Evolutionary conservation across 2,888 invertebrate species (phyloP).

Genomic region (Lithophane ornitopus): DNA sequence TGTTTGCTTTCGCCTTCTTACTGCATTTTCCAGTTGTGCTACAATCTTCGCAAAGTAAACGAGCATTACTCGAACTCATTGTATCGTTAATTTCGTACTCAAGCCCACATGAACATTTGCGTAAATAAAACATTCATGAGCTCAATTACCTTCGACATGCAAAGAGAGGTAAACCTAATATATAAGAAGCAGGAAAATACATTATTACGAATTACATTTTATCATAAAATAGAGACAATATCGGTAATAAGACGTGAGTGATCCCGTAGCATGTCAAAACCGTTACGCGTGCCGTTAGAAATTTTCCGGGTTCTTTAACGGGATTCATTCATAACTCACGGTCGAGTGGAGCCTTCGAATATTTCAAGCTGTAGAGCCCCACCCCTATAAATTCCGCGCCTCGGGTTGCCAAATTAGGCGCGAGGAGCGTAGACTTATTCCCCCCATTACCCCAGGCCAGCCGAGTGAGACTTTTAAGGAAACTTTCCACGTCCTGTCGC

Average conservation of each 20-base stretch:
- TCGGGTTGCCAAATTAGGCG: slow-evolving; percentile 91
- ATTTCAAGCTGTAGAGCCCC: slow-evolving; percentile 88
- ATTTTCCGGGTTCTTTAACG: slow-evolving; percentile 90
- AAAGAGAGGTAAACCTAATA: slow-evolving; percentile 40
- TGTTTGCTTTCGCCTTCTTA: slow-evolving; percentile 66
- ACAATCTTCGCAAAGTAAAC: slow-evolving; percentile 39
- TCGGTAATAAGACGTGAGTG: slow-evolving; percentile 63
- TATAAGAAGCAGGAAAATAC: slow-evolving; percentile 23
- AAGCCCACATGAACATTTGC: slow-evolving; percentile 41
- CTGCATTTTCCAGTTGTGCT: slow-evolving; percentile 53
- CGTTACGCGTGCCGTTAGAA: slow-evolving; percentile 83
- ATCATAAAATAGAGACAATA: slow-evolving; percentile 57
- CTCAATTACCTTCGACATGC: slow-evolving; percentile 55
- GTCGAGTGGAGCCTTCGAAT: slow-evolving; percentile 89
- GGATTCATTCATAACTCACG: slow-evolving; percentile 91
- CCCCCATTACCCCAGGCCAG: slow-evolving; percentile 82
- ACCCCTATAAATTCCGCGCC: slow-evolving; percentile 90
- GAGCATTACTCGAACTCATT: slow-evolving; percentile 30
- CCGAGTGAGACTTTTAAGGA: slow-evolving; percentile 79
- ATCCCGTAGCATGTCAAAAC: slow-evolving; percentile 74
- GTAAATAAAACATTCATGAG: slow-evolving; percentile 60
- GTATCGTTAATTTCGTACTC: slow-evolving; percentile 47
- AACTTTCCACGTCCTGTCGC: slow-evolving; percentile 84
- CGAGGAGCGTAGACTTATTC: slow-evolving; percentile 87
- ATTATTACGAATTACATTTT: slow-evolving; percentile 27